These are phyloP conservation scores for Dynastes maya DNA, from an alignment of 2,888 invertebrate species.

Conservation along the genomic window DNA sequence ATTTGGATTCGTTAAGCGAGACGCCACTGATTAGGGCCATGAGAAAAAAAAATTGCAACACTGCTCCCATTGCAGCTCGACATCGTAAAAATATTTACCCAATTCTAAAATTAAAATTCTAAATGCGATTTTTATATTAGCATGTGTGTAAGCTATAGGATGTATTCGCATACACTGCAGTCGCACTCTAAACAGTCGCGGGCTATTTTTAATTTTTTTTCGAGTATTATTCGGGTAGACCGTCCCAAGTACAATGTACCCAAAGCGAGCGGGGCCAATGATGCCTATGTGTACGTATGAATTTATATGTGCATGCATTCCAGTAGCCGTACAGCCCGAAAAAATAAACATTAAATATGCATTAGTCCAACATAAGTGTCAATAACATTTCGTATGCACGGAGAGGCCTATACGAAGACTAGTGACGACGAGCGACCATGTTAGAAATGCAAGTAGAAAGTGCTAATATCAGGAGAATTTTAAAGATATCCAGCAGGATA, in stretches of 20 bases:
- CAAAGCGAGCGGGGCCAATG: slow-evolving; percentile 18
- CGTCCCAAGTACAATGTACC: slow-evolving; percentile 28
- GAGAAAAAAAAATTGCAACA: slow-evolving; percentile 43
- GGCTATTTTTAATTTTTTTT: slow-evolving; percentile 40
- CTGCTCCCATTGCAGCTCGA: slow-evolving; percentile 26
- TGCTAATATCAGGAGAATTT: slow-evolving; percentile 4
- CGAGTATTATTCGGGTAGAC: slow-evolving; percentile 27
- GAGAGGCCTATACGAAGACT: neutral
- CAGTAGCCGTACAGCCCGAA: slow-evolving; percentile 23
- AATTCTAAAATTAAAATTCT: slow-evolving; percentile 51
- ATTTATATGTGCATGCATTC: slow-evolving; percentile 35
- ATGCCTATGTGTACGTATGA: slow-evolving; percentile 20
- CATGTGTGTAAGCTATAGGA: slow-evolving; percentile 9
- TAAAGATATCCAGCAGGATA: neutral
- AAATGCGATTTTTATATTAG: slow-evolving; percentile 49
- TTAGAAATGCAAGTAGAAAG: slow-evolving; percentile 27
- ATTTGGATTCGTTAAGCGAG: too few species aligned
- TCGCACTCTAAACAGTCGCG: slow-evolving; percentile 37
- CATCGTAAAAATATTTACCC: slow-evolving; percentile 48
- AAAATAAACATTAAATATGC: slow-evolving; percentile 42
- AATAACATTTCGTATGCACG: slow-evolving; percentile 35
- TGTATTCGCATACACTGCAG: neutral
- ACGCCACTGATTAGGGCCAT: too few species aligned
- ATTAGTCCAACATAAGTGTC: slow-evolving; percentile 41
- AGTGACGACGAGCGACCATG: slow-evolving; percentile 1